These are phyloP conservation scores for Clarias laeviceps DNA, from an alignment of 2,797 vertebrate genomes.

Conservation along the genomic window DNA sequence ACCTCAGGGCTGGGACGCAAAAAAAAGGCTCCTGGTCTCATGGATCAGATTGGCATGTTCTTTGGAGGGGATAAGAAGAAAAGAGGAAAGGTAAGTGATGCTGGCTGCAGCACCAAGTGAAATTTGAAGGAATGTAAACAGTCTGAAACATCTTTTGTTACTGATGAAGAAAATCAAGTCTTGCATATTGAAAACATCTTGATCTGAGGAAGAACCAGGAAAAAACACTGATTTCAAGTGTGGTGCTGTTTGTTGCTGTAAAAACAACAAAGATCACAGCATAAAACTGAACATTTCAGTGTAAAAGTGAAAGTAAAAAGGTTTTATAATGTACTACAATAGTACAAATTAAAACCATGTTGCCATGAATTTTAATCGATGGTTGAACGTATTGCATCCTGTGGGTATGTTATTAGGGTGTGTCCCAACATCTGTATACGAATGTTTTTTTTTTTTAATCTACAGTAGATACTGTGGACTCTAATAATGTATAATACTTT, in stretches of 20 bases:
- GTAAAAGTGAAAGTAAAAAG: neutral
- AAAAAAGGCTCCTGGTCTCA: slow-evolving; percentile 87
- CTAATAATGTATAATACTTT: neutral
- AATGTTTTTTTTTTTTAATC: neutral
- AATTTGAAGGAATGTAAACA: neutral
- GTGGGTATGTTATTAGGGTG: slow-evolving; percentile 13
- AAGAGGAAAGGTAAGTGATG: slow-evolving; percentile 92
- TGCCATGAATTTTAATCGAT: neutral
- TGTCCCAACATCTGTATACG: neutral
- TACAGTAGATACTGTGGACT: neutral
- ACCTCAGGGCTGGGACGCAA: slow-evolving; percentile 81
- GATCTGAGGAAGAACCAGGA: neutral
- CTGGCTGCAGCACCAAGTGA: slow-evolving; percentile 19
- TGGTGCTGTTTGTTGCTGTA: neutral
- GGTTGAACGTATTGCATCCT: neutral
- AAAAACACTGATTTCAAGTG: neutral
- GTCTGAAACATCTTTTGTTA: neutral
- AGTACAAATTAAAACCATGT: neutral
- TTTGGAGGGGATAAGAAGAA: slow-evolving; percentile 94
- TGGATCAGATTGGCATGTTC: slow-evolving; percentile 93
- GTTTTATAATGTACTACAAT: neutral
- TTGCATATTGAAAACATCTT: neutral
- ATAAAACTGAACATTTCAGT: neutral
- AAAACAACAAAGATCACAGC: neutral
- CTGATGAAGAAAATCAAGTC: neutral